Evolutionary conservation across 2,113 vertebrate genomes (phyloP), one percentile per base, ranked within the genome.

Genomic region (Chaetodon trifascialis): DNA sequence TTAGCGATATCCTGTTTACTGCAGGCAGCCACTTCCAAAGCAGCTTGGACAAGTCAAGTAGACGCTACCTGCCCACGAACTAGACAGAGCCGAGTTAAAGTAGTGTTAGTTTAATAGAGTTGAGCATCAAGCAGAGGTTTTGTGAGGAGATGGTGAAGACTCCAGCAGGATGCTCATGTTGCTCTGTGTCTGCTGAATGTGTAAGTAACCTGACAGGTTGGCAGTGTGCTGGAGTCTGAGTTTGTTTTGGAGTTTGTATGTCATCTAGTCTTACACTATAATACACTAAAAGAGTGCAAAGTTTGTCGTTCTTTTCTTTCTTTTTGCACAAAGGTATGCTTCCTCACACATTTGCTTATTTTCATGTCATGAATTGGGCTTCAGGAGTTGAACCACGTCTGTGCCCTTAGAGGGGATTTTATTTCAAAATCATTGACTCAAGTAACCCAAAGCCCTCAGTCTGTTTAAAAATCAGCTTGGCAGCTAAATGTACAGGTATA

Each of bases 161-260:
- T 55, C 16, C 36, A 42, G 2, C 44, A 16, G 11, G 34, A 54
- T 54, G 4, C 16, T 72, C 25, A 14, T 36, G 55, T 62, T 34
- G 34, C 58, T 64, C 4, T 49, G 40, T 47, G 30, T 82, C 56
- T 47, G 30, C 49, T 64, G 64, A 15, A 68, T 56, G 51, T 67
- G 10, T 49, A 25, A 60, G 65, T 9, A 16, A 52, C 36, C 34
- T 59, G 16, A 34, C 19, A 47, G 21, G 17, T n/a, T 56, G 15
- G 44, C 36, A 30, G 36, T 44, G 11, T 63, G 40, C 25, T 11
- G 78, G 2, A 16, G 5, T 54, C 44, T 60, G 30, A 23, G 12
- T 77, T 59, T 8, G 8, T 38, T 38, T 15, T 2, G 30, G 1
- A 59, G 64, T 40, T 21, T 51, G 25, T 42, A n/a, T 23, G 40